These are phyloP conservation scores for Sebastes itinus DNA, from an alignment of 2,797 vertebrate species.

Conservation along the genomic window DNA sequence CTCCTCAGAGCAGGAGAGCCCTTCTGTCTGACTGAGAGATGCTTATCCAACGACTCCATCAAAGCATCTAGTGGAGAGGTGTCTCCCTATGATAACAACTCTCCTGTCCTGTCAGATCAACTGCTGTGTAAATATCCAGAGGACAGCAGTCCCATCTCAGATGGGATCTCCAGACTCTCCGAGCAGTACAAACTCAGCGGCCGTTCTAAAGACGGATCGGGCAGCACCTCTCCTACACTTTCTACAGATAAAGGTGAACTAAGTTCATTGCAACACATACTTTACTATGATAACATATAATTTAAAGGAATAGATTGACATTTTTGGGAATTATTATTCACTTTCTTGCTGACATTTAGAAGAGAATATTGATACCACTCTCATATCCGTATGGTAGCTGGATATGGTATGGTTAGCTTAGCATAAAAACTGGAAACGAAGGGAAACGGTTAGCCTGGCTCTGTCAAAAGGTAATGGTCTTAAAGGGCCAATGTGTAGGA, in stretches of 20 bases:
- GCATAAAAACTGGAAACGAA: too few species aligned
- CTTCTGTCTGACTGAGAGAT: constrained; percentile 84
- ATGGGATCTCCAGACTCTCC: constrained; percentile 74
- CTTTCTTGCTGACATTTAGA: background rate
- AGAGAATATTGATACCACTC: background rate
- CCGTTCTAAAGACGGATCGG: constrained; percentile 78
- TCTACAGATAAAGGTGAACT: constrained; percentile 84
- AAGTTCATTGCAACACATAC: background rate
- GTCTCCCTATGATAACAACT: constrained; percentile 97
- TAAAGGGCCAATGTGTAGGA: too few species aligned
- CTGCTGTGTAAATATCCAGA: constrained; percentile 79
- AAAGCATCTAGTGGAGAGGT: constrained; percentile 93
- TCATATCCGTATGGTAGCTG: too few species aligned
- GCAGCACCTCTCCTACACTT: constrained; percentile 80
- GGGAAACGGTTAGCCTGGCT: too few species aligned
- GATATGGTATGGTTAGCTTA: too few species aligned
- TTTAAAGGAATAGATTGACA: background rate
- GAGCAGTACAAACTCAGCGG: constrained; percentile 73
- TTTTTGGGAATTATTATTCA: background rate
- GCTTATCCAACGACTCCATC: constrained; percentile 90
- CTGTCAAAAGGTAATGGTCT: too few species aligned
- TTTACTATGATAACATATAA: background rate
- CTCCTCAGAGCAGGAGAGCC: constrained; percentile 80
- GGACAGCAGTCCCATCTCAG: constrained; percentile 67
- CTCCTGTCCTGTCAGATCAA: constrained; percentile 88